Conservation (phyloP, 2,113 vertebrate genomes). For the Heterotilapia buettikoferi region DNA sequence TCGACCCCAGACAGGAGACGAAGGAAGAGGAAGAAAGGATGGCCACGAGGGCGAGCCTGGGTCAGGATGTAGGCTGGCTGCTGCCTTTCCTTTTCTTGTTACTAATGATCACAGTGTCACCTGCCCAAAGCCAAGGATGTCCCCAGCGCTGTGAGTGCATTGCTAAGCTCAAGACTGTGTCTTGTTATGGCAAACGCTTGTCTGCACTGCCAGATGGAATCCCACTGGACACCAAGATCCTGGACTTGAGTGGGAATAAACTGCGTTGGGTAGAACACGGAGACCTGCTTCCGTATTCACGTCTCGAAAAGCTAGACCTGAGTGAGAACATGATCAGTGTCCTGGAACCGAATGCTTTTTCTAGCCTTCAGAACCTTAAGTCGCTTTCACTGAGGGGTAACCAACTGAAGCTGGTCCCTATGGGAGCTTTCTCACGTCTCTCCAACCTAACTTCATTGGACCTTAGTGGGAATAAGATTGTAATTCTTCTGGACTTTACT, state of each 20-base stretch:
- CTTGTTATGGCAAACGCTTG: constrained; percentile 84
- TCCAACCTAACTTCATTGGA: constrained; percentile 89
- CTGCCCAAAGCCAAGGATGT: constrained; percentile 68
- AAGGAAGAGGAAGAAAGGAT: constrained; percentile 54
- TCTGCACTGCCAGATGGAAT: constrained; percentile 87
- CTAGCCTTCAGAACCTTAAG: constrained; percentile 81
- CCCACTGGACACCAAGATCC: constrained; percentile 80
- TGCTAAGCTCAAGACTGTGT: constrained; percentile 74
- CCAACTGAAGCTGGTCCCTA: constrained; percentile 89
- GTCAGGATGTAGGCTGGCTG: constrained; percentile 71
- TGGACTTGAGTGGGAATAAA: constrained; percentile 90
- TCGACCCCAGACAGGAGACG: constrained; percentile 36
- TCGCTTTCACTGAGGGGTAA: constrained; percentile 83
- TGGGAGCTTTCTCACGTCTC: constrained; percentile 87
- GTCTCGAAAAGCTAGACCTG: constrained; percentile 89
- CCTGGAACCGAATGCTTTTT: constrained; percentile 91
- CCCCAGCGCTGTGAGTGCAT: constrained; percentile 89
- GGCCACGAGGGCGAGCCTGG: constrained; percentile 68
- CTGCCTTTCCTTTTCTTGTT: constrained; percentile 74
- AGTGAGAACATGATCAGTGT: constrained; percentile 90
- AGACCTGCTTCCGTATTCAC: constrained; percentile 78
- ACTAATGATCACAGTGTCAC: constrained; percentile 51
- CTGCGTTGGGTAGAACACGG: constrained; percentile 90
- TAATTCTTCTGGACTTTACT: constrained; percentile 91
- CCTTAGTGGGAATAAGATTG: constrained; percentile 93